These are phyloP conservation scores for Poecilobothrus nobilitatus DNA, from an alignment of 2,888 invertebrate species.

Conservation along the genomic window DNA sequence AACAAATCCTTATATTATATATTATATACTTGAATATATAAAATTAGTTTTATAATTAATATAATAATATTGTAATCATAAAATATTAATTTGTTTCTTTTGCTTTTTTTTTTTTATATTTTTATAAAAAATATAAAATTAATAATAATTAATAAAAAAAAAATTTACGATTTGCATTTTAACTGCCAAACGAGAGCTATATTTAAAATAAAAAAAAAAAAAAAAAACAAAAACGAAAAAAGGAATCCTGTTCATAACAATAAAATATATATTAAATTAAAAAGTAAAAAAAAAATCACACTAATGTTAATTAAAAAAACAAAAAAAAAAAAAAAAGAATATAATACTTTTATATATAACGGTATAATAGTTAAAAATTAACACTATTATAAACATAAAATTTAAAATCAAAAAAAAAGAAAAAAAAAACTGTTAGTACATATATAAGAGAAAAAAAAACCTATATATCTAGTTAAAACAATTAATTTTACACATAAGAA, in stretches of 20 bases:
- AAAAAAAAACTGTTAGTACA: not conserved
- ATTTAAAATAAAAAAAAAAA: not conserved
- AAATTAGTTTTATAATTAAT: too few relatives aligned
- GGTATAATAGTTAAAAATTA: too few relatives aligned
- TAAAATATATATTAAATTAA: not conserved
- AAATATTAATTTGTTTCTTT: too few relatives aligned
- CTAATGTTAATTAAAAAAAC: not conserved
- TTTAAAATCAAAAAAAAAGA: not conserved
- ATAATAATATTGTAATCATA: too few relatives aligned
- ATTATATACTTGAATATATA: too few relatives aligned
- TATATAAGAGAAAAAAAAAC: not conserved
- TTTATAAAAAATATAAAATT: too few relatives aligned
- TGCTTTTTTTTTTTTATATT: too few relatives aligned
- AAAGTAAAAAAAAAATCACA: not conserved
- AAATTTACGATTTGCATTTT: not conserved
- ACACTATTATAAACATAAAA: not conserved
- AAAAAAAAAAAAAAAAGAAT: not conserved
- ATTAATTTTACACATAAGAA: too few relatives aligned
- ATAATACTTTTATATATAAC: not conserved
- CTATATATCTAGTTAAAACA: not conserved
- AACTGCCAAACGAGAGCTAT: slow-evolving; percentile 6
- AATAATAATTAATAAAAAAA: not conserved
- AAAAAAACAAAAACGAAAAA: too few relatives aligned
- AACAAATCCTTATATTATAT: too few relatives aligned
- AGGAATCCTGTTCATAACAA: not conserved